A percentile compares a stretch with the other conserved stretches of the same genome.
These are phyloP conservation scores for Chamaea fasciata DNA, from an alignment of 2,113 vertebrate species.

Conservation along the genomic window DNA sequence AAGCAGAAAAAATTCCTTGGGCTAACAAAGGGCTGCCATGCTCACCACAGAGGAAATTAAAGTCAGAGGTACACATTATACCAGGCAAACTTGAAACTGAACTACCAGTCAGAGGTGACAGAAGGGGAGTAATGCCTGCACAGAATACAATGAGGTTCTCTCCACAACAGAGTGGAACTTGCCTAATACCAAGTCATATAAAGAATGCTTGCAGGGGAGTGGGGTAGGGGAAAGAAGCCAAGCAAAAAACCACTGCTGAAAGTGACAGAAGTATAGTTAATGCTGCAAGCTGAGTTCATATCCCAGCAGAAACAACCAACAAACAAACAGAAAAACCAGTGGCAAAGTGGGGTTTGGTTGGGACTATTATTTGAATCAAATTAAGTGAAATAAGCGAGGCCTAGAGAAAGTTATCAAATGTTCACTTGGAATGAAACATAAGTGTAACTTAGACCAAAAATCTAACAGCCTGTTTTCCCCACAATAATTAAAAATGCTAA, in stretches of 20 bases:
- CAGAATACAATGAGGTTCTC: background rate
- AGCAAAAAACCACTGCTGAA: background rate
- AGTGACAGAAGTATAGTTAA: background rate
- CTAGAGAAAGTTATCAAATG: background rate
- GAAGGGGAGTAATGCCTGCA: background rate
- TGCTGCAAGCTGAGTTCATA: background rate
- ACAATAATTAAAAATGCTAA: background rate
- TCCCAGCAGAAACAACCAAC: background rate
- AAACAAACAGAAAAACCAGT: background rate
- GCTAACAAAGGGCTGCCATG: background rate
- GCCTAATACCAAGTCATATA: background rate
- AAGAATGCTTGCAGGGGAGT: background rate
- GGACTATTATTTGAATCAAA: background rate
- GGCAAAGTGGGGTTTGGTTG: background rate
- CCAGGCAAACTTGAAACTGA: background rate
- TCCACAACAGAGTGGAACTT: background rate
- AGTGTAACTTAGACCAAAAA: background rate
- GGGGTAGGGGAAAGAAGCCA: background rate
- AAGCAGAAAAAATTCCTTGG: background rate
- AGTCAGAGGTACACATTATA: background rate
- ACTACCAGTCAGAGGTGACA: background rate
- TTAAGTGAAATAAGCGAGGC: background rate
- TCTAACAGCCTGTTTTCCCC: background rate
- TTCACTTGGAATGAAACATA: background rate
- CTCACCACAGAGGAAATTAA: background rate